Evolutionary conservation across 2,113 vertebrate genomes (phyloP).

Genomic region (Dendropsophus ebraccatus): DNA sequence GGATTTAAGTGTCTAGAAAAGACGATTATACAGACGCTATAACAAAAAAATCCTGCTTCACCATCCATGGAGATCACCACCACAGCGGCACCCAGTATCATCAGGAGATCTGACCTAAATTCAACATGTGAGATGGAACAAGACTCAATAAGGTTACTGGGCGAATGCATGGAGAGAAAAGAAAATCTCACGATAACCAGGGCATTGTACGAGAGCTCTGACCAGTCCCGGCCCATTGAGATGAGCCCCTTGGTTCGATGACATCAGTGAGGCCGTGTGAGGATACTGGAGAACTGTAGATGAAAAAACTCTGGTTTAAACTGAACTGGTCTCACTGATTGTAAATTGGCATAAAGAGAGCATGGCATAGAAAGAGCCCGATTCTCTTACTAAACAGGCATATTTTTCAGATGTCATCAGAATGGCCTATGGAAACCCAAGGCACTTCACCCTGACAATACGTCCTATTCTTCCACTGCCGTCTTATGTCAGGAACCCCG

Average conservation of each 20-base stretch:
- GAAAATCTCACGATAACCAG: background rate
- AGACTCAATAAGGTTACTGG: background rate
- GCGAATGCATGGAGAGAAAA: background rate
- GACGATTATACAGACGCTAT: background rate
- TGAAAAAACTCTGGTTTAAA: conserved; percentile 7
- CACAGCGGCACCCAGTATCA: background rate
- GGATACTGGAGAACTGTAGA: conserved; percentile 6
- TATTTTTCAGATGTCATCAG: conserved; percentile 52
- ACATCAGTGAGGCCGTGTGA: conserved; percentile 40
- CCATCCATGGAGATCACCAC: background rate
- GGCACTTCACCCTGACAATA: conserved; percentile 39
- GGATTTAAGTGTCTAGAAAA: background rate
- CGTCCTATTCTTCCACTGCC: conserved; percentile 40
- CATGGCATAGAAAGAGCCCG: conserved; percentile 29
- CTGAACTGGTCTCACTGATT: conserved; percentile 15
- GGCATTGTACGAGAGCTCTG: background rate
- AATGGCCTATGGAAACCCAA: conserved; percentile 35
- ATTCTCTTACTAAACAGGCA: conserved; percentile 50
- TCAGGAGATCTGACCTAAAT: too few species aligned
- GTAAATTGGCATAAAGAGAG: conserved; percentile 22
- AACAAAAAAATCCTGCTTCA: background rate
- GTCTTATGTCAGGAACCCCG: conserved; percentile 30
- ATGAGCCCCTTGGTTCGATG: background rate
- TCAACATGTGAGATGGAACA: background rate
- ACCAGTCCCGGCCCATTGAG: background rate